A percentile compares a stretch with the other conserved stretches of the same genome.
These are phyloP conservation scores for Agrotis exclamationis DNA, from an alignment of 2,888 invertebrate genomes.

Conservation along the genomic window DNA sequence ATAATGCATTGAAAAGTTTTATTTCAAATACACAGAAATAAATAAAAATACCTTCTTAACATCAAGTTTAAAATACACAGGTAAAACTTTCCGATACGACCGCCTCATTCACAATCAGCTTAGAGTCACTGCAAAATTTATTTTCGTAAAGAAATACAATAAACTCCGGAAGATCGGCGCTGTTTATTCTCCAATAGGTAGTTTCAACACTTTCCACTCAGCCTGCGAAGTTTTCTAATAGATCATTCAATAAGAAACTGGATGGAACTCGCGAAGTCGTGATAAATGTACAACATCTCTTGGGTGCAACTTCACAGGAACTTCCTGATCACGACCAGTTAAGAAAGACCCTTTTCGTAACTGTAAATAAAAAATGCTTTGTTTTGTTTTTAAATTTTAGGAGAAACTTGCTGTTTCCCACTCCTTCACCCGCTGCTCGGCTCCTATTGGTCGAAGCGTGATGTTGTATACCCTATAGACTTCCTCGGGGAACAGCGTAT, in stretches of 20 bases:
- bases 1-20: not conserved
- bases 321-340: conserved; percentile 11
- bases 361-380: too few species aligned
- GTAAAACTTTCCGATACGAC: not conserved
- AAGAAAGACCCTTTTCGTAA: too few species aligned
- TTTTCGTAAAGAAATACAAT: conserved; percentile 5
- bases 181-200: conserved; percentile 35
- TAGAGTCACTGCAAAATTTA: conserved; percentile 19
- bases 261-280: conserved; percentile 54
- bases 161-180: conserved; percentile 7
- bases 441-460: too few species aligned
- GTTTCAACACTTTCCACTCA: conserved; percentile 26
- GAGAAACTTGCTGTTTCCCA: too few species aligned
- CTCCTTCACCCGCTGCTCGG: too few species aligned
- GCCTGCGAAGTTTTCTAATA: conserved; percentile 38
- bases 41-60: not conserved
- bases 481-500: too few species aligned
- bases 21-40: not conserved
- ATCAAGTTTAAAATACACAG: not conserved
- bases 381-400: too few species aligned
- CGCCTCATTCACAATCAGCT: not conserved
- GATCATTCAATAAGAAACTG: conserved; percentile 62
- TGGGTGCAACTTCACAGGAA: conserved; percentile 30
- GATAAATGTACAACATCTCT: conserved; percentile 48
- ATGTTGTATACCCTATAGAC: too few species aligned